Evolutionary conservation across 2,888 invertebrate genomes (phyloP).

Genomic region (Mongoloraphidia duomilia): DNA sequence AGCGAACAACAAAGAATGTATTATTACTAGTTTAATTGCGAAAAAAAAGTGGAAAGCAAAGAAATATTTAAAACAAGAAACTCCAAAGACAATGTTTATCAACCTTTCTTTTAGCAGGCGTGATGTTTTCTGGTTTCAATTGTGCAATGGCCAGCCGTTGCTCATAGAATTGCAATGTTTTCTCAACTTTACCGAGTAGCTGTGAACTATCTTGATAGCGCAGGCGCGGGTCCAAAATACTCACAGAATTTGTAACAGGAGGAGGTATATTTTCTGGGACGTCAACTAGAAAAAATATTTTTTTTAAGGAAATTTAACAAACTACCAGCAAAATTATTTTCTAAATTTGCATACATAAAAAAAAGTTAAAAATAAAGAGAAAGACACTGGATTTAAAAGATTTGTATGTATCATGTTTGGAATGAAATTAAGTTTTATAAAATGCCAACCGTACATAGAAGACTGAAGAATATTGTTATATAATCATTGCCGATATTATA

Average conservation of each 20-base stretch:
- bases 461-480: no score
- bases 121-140: constrained; percentile 22
- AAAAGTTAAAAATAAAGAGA: no score
- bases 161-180: constrained; percentile 25
- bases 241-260: neutral
- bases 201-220: constrained; percentile 25
- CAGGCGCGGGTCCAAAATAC: constrained; percentile 12
- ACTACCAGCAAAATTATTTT: no score
- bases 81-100: constrained; percentile 1
- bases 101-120: constrained; percentile 29
- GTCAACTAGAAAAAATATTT: no score
- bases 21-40: neutral
- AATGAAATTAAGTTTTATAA: no score
- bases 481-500: no score
- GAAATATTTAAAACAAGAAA: neutral
- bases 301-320: no score
- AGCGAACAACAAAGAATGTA: neutral
- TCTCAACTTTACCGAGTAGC: constrained; percentile 30
- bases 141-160: constrained; percentile 23
- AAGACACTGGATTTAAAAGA: no score
- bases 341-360: no score
- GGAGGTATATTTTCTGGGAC: constrained; percentile 3
- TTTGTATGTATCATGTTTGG: no score
- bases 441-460: no score
- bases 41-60: neutral